A percentile compares a stretch with the other conserved stretches of the same genome.
Evolutionary conservation across 2,888 invertebrate species (phyloP).

Genomic region (Orthosia incerta): DNA sequence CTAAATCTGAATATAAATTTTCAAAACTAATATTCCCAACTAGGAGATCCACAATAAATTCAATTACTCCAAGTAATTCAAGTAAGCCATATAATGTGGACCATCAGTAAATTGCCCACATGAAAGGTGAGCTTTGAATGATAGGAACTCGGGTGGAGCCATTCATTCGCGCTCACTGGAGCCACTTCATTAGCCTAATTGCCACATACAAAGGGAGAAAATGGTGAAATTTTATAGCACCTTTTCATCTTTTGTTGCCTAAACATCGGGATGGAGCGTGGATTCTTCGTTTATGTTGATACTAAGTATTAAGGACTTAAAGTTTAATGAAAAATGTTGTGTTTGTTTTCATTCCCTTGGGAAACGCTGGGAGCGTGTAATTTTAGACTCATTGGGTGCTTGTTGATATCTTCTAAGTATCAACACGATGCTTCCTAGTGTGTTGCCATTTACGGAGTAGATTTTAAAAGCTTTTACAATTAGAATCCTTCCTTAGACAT

Average conservation of each 20-base stretch:
- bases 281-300: conserved; percentile 61
- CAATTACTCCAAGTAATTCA: conserved; percentile 75
- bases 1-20: conserved; percentile 12
- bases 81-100: conserved; percentile 79
- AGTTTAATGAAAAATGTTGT: conserved; percentile 52
- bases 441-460: background rate
- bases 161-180: conserved; percentile 85
- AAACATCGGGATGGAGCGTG: conserved; percentile 74
- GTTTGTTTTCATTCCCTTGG: conserved; percentile 24
- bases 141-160: conserved; percentile 82
- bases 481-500: background rate
- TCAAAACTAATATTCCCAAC: conserved; percentile 30
- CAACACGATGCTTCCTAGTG: conserved; percentile 4
- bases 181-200: conserved; percentile 90
- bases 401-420: conserved; percentile 17
- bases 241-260: conserved; percentile 86
- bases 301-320: conserved; percentile 46
- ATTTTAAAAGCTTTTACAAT: conserved; percentile 18
- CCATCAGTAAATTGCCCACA: conserved; percentile 89
- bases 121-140: conserved; percentile 88
- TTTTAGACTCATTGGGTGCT: conserved; percentile 41
- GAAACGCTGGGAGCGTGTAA: conserved; percentile 21
- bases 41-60: conserved; percentile 50
- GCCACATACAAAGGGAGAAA: conserved; percentile 86
- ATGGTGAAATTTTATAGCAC: conserved; percentile 87